phyloP scores from a whole-genome alignment of 2,888 invertebrate genomes.

The Calliopum simillimum region DNA sequence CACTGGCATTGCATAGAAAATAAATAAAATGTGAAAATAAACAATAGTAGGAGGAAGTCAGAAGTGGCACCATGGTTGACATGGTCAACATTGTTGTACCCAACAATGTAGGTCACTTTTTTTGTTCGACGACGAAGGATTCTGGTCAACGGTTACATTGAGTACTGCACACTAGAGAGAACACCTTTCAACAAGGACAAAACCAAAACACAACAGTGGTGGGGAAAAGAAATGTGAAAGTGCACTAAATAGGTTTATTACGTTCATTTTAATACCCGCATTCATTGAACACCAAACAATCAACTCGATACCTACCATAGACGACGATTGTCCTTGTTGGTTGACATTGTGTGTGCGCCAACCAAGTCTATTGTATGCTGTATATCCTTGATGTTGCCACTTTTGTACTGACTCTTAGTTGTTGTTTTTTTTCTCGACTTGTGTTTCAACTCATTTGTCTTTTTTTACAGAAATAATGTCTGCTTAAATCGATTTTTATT shows the following conservation, averaged over 20 bases:
- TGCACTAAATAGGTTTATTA: slow-evolving; percentile 32
- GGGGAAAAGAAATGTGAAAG: too few species aligned
- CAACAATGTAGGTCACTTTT: slow-evolving; percentile 28
- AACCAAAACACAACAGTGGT: neutral
- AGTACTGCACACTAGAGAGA: slow-evolving; percentile 11
- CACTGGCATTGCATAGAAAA: slow-evolving; percentile 6
- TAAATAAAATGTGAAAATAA: slow-evolving; percentile 3
- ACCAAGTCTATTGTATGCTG: neutral
- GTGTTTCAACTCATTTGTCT: slow-evolving; percentile 27
- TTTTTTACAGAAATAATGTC: neutral
- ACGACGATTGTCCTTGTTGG: slow-evolving; percentile 15
- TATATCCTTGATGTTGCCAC: slow-evolving; percentile 15
- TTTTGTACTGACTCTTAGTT: slow-evolving; percentile 8
- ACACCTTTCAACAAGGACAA: slow-evolving; percentile 34
- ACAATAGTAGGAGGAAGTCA: neutral
- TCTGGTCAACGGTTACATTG: neutral
- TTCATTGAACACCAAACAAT: slow-evolving; percentile 34
- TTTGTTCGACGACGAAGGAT: neutral
- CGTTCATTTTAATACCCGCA: slow-evolving; percentile 30
- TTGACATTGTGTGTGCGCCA: slow-evolving; percentile 2
- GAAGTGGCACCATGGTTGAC: slow-evolving; percentile 1
- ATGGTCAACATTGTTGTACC: slow-evolving; percentile 16
- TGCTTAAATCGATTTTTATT: slow-evolving; percentile 28
- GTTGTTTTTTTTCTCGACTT: neutral
- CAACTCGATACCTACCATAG: slow-evolving; percentile 1